Conservation (phyloP, 1,140 invertebrate genomes). For the Drosophila truncata region DNA sequence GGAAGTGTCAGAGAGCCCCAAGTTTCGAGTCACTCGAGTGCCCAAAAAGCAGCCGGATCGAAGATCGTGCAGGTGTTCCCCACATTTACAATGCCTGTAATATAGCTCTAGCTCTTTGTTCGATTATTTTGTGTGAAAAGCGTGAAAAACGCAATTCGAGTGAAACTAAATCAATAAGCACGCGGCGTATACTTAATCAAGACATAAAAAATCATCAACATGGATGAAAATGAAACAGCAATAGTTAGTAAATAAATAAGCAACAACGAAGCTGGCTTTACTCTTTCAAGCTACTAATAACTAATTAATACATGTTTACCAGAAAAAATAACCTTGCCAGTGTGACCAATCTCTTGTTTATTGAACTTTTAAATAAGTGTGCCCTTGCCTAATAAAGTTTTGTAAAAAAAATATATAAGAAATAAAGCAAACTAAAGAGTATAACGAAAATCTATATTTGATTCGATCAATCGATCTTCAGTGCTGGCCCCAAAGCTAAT, state of each 20-base stretch:
- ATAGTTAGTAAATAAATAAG: background rate
- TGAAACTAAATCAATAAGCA: constrained; percentile 80
- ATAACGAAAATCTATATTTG: constrained; percentile 4
- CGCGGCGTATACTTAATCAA: constrained; percentile 74
- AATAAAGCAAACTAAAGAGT: background rate
- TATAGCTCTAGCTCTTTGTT: background rate
- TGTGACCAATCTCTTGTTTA: background rate
- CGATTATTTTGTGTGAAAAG: constrained; percentile 32
- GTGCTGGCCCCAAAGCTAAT: constrained; percentile 36
- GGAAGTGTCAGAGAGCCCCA: constrained; percentile 59
- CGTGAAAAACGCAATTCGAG: constrained; percentile 58
- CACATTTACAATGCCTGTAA: constrained; percentile 9
- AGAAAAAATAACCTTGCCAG: no score
- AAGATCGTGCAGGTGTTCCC: constrained; percentile 68
- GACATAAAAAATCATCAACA: constrained; percentile 60
- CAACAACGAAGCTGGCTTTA: background rate
- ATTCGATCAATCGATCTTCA: constrained; percentile 14
- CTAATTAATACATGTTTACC: no score
- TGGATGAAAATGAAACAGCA: background rate
- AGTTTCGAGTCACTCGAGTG: constrained; percentile 42
- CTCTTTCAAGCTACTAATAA: background rate
- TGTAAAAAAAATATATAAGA: background rate
- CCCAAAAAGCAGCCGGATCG: constrained; percentile 24
- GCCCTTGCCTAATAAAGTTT: background rate
- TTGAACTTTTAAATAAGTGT: background rate